Evolutionary conservation across 2,797 vertebrate genomes (phyloP).

Genomic region (Naso thynnoides): DNA sequence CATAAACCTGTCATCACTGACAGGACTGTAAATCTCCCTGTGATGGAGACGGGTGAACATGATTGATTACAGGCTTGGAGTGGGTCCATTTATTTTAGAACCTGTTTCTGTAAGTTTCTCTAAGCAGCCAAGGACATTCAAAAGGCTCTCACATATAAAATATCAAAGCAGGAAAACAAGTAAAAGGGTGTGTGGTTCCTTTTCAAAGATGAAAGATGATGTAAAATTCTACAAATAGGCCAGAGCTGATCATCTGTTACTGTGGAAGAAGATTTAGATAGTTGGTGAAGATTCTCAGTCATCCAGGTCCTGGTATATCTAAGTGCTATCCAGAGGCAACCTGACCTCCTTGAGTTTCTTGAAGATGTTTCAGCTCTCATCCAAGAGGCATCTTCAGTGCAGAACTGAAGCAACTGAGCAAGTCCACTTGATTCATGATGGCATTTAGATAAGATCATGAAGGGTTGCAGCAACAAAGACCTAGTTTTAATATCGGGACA

Average conservation of each 20-base stretch:
- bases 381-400: too few relatives aligned
- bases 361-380: too few relatives aligned
- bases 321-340: too few relatives aligned
- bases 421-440: too few relatives aligned
- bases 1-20: conserved; percentile 48
- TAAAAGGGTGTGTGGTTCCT: neutral
- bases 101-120: neutral
- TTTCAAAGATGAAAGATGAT: neutral
- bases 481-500: too few relatives aligned
- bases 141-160: neutral
- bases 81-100: neutral
- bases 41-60: conserved; percentile 19
- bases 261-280: neutral
- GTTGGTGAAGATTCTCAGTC: too few relatives aligned
- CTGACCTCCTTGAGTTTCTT: too few relatives aligned
- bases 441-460: too few relatives aligned
- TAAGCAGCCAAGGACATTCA: neutral
- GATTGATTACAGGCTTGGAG: conserved; percentile 33
- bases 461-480: too few relatives aligned
- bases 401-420: too few relatives aligned
- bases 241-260: neutral
- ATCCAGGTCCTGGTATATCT: too few relatives aligned
- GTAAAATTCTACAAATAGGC: neutral
- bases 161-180: neutral
- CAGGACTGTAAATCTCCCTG: conserved; percentile 47